Percentiles rank a stretch among this genome's conserved stretches.
These are phyloP conservation scores for Leuctra nigra DNA, from an alignment of 2,888 invertebrate genomes.

Conservation along the genomic window DNA sequence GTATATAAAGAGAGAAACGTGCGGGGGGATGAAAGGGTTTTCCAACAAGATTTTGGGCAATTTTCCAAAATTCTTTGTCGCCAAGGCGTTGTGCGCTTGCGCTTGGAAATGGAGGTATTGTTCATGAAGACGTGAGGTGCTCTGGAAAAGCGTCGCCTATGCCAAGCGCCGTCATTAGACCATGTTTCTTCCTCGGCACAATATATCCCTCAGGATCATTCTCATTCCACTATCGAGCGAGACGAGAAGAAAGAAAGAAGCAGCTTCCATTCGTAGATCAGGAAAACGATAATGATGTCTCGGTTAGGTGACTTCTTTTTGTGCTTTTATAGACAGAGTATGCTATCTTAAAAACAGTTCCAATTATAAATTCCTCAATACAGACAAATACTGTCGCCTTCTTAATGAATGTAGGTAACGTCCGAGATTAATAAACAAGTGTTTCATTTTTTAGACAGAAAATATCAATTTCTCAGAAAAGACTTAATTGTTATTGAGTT, in stretches of 20 bases:
- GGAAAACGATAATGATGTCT: too few relatives aligned
- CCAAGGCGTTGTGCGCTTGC: conserved; percentile 15
- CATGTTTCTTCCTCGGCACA: too few relatives aligned
- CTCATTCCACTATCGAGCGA: neutral
- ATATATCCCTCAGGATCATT: conserved; percentile 1
- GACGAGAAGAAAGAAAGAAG: neutral
- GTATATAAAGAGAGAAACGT: neutral
- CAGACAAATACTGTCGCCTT: too few relatives aligned
- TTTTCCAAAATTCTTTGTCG: conserved; percentile 25
- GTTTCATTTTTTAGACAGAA: too few relatives aligned
- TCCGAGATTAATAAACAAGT: too few relatives aligned
- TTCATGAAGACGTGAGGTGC: neutral
- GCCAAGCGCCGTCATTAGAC: conserved; percentile 1
- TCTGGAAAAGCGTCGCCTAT: neutral
- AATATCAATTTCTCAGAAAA: too few relatives aligned
- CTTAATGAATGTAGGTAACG: too few relatives aligned
- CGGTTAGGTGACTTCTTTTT: too few relatives aligned
- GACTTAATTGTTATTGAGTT: too few relatives aligned
- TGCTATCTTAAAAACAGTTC: too few relatives aligned
- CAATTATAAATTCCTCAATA: too few relatives aligned
- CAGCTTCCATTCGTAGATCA: neutral
- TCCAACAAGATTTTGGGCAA: conserved; percentile 16
- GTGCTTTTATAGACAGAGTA: too few relatives aligned
- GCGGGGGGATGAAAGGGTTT: neutral
- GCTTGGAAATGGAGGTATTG: conserved; percentile 20